Base-by-base conservation (phyloP, 2,888 invertebrate species). In the Monoplex corrugatus region DNA sequence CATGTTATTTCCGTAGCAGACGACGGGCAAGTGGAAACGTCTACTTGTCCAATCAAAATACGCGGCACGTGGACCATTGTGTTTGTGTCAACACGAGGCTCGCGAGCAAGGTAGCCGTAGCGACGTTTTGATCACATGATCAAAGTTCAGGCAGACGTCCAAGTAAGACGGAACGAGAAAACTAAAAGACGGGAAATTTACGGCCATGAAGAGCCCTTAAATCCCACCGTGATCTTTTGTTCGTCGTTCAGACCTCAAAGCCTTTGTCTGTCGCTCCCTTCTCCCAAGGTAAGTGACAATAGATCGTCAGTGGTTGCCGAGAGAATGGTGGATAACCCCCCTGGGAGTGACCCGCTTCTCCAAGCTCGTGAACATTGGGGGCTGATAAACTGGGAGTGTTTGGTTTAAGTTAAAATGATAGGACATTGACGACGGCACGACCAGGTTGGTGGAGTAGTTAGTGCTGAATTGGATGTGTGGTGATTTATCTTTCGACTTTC, bases 111-210 rank as follows among this genome's bases (percentile, higher is more conserved):
- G 89, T 89, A 89, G 89, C 89, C 93, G 92, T 93, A 92, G 93
- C 93, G 93, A 94, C 94, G 93, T 93, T 91, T 88, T 89, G 87
- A 91, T 93, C 94, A 94, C 93, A 93, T 94, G 94, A 93, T 50
- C 8, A 35, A 57, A 10, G 50, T 57, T 45, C 35, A 45, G 5
- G 50, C 5, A 23, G 84, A 84, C 84, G 57, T 45, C 50, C 32
- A 40, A n/a, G 82, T 82, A 45, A 82, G 32, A 32, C n/a, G n/a
- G n/a, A 28, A 13, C 2, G 32, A 82, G 32, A 45, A 45, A 45
- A 82, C 82, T n/a, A 84, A 84, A 45, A 32, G 32, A 84, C 35
- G 63, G 35, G 57, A n/a, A 68, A 10, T 82, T 88, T 50, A 68
- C 68, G 19, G 72, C 63, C 88, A 88, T 88, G 88, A 43, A 43